Evolutionary conservation across 1,140 invertebrate species (phyloP), one percentile per base, ranked within the genome.

Genomic region (Anastatus disparis): DNA sequence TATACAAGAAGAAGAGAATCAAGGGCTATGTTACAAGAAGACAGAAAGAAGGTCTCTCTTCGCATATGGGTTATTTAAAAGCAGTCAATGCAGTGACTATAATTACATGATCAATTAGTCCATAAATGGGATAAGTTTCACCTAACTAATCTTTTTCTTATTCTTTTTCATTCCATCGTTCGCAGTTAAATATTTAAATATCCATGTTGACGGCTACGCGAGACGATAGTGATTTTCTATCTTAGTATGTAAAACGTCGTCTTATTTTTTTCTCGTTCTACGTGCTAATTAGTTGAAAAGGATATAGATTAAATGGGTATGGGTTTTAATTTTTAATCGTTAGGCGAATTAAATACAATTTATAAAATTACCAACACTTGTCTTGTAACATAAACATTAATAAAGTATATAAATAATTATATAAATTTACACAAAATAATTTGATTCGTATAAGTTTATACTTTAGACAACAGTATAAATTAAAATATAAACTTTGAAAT

Each of bases 41-140:
- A n/a, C n/a, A n/a, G n/a, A n/a, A n/a, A n/a, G n/a, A n/a, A n/a
- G n/a, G n/a, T n/a, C n/a, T n/a, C n/a, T n/a, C n/a, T n/a, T n/a
- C n/a, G n/a, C n/a, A n/a, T n/a, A n/a, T n/a, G n/a, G n/a, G n/a
- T n/a, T n/a, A n/a, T n/a, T n/a, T n/a, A n/a, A n/a, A n/a, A n/a
- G n/a, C n/a, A n/a, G n/a, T n/a, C n/a, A n/a, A n/a, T n/a, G n/a
- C n/a, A n/a, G 55, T 24, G 35, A 1, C 35, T 55, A 42, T 53
- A 65, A 65, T 65, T 65, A 65, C 63, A 31, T 53, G 63, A 65
- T 65, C 63, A 44, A 65, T 65, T 55, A 65, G 42, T 27, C 50
- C 63, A 24, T 52, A 55, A 15, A 53, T 2, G 50, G 24, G 48
- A 15, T 15, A 29, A 53, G 24, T 55, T 65, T 61, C 26, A 20